Evolutionary conservation across 2,113 vertebrate species (phyloP).

Genomic region (Pelecanoides urinatrix): DNA sequence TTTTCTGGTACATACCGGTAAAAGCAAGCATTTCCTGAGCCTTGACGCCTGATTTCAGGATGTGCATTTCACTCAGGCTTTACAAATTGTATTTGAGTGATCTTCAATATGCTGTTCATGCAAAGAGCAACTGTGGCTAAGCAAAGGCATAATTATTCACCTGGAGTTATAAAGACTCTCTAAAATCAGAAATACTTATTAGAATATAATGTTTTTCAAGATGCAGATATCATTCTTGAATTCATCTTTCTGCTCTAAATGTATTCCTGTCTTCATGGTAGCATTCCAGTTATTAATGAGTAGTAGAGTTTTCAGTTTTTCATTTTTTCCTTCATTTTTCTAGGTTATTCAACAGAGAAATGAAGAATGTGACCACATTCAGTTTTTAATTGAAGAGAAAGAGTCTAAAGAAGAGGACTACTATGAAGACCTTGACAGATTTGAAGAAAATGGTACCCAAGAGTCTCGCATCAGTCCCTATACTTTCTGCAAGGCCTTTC

Average conservation of each 20-base stretch:
- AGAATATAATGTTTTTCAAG: background rate
- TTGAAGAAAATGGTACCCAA: conserved; percentile 96
- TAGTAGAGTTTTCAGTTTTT: background rate
- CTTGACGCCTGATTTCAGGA: background rate
- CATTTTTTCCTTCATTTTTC: background rate
- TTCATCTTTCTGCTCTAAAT: background rate
- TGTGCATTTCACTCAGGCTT: background rate
- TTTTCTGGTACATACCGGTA: background rate
- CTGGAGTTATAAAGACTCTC: background rate
- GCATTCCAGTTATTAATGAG: background rate
- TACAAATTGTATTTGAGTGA: background rate
- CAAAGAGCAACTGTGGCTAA: background rate
- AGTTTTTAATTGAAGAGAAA: conserved; percentile 98
- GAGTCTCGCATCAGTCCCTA: conserved; percentile 97
- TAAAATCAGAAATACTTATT: background rate
- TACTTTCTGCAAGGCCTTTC: conserved; percentile 98
- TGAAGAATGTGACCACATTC: conserved; percentile 96
- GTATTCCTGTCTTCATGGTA: background rate
- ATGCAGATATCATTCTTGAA: background rate
- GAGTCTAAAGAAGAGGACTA: conserved; percentile 96
- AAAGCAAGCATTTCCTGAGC: background rate
- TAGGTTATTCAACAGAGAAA: conserved; percentile 97
- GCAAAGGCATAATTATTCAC: background rate
- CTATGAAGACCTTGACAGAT: conserved; percentile 94
- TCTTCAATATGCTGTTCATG: background rate